phyloP scores from a whole-genome alignment of 2,113 vertebrate species.

The Artemisiospiza belli region DNA sequence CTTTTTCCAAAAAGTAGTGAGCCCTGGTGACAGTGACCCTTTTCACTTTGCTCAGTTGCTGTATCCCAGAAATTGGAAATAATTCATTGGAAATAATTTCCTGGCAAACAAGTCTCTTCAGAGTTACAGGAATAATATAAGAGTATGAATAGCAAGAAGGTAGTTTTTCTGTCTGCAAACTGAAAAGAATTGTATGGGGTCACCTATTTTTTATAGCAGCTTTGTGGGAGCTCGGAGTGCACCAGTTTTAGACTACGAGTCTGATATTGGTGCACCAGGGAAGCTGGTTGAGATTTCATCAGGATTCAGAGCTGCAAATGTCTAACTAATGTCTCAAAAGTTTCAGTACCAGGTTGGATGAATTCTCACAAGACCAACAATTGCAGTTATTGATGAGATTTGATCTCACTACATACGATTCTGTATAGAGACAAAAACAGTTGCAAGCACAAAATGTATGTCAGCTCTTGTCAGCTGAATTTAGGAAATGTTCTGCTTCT shows the following conservation, averaged over 20 bases:
- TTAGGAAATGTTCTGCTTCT: not conserved
- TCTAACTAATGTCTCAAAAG: not conserved
- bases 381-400: not conserved
- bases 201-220: not conserved
- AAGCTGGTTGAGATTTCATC: not conserved
- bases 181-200: not conserved
- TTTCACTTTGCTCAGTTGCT: not conserved
- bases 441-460: not conserved
- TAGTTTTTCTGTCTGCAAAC: not conserved
- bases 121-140: not conserved
- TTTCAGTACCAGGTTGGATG: not conserved
- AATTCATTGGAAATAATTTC: too few relatives aligned
- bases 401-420: not conserved
- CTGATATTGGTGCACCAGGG: not conserved
- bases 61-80: not conserved
- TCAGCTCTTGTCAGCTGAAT: not conserved
- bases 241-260: not conserved
- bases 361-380: not conserved
- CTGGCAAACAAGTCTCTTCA: not conserved
- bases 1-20: not conserved
- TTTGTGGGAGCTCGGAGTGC: not conserved
- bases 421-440: not conserved
- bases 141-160: not conserved
- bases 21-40: not conserved
- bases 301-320: not conserved